Evolutionary conservation across 2,888 invertebrate genomes (phyloP).

Genomic region (Drosophila mimica): DNA sequence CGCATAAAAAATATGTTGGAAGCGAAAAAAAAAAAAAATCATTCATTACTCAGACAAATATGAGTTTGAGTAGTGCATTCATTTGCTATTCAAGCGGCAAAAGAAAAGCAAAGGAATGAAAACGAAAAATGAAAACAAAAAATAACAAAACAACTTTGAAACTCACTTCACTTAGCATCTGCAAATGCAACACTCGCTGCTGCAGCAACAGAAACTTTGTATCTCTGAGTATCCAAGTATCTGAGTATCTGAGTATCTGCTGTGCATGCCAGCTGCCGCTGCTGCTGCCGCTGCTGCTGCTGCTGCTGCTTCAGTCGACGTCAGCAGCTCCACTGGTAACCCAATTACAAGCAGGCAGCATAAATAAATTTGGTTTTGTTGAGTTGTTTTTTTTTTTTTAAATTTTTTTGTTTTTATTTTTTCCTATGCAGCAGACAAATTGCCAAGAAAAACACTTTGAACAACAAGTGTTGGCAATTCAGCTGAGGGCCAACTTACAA

Average conservation of each 20-base stretch:
- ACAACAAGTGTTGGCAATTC: slow-evolving; percentile 65
- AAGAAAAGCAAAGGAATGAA: slow-evolving; percentile 22
- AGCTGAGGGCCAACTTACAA: slow-evolving; percentile 25
- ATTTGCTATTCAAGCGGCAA: slow-evolving; percentile 43
- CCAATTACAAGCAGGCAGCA: slow-evolving; percentile 70
- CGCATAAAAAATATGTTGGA: slow-evolving; percentile 25
- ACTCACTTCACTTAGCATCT: slow-evolving; percentile 48
- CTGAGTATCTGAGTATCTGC: slow-evolving; percentile 19
- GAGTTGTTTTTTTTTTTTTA: slow-evolving; percentile 21
- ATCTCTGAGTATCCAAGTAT: slow-evolving; percentile 32
- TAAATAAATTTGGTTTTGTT: slow-evolving; percentile 65
- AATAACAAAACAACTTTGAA: slow-evolving; percentile 21
- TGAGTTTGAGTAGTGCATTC: slow-evolving; percentile 38
- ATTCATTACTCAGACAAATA: slow-evolving; percentile 38
- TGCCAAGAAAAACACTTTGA: slow-evolving; percentile 76
- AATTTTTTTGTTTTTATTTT: slow-evolving; percentile 3
- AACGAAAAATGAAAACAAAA: slow-evolving; percentile 5
- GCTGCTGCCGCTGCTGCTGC: slow-evolving; percentile 19
- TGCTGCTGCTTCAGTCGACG: slow-evolving; percentile 10
- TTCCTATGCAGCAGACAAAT: slow-evolving; percentile 60
- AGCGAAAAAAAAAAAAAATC: slow-evolving; percentile 17
- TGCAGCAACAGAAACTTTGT: slow-evolving; percentile 45
- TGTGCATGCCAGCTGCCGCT: slow-evolving; percentile 29
- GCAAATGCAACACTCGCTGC: slow-evolving; percentile 26
- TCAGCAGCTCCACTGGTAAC: slow-evolving; percentile 62